Percentiles rank a stretch among this genome's conserved stretches.
phyloP scores from a whole-genome alignment of 2,113 vertebrate species.

The Ivindomyrus marchei region DNA sequence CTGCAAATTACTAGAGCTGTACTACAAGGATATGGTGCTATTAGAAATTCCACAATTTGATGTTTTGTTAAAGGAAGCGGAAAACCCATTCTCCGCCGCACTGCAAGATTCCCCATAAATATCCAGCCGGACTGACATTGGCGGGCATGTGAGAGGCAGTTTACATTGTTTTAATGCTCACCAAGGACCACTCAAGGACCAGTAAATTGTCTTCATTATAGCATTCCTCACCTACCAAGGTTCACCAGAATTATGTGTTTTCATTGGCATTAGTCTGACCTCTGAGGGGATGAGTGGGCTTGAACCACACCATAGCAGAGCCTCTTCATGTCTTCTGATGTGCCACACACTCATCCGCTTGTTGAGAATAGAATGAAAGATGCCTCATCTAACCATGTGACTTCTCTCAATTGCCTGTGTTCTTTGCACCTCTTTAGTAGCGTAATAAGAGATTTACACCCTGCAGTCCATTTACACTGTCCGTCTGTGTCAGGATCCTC shows the following conservation, averaged over 20 bases:
- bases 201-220: neutral
- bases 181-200: neutral
- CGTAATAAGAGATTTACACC: neutral
- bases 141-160: neutral
- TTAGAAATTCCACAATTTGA: neutral
- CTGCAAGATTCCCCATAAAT: neutral
- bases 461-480: neutral
- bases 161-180: neutral
- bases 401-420: neutral
- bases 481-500: neutral
- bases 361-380: neutral
- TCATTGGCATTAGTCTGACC: neutral
- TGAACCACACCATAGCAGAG: neutral
- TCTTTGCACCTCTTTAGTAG: neutral
- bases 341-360: neutral
- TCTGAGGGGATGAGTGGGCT: neutral
- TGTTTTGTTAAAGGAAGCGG: neutral
- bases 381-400: neutral
- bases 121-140: neutral
- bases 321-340: neutral
- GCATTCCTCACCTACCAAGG: neutral
- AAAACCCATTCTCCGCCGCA: neutral
- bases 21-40: neutral
- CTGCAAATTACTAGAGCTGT: neutral
- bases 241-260: neutral